Conservation (phyloP, 2,888 invertebrate species). For the Lepidocyrtoides sp. region DNA sequence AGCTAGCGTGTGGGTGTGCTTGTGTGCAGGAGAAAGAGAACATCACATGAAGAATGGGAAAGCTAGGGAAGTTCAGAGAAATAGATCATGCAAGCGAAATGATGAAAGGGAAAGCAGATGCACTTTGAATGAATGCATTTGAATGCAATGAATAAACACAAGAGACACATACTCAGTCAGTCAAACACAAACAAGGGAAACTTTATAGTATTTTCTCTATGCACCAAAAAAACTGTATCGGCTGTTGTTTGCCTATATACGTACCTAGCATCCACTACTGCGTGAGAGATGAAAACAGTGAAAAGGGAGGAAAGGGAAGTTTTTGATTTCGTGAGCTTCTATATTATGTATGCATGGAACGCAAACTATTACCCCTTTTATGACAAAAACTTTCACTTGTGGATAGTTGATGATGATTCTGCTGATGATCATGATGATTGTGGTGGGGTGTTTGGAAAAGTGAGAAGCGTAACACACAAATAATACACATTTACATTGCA, state of each 20-base stretch:
- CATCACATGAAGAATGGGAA: conserved; percentile 44
- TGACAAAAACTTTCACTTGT: conserved; percentile 68
- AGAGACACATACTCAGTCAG: conserved; percentile 6
- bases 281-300: background rate
- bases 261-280: too few species aligned
- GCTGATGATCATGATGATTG: too few species aligned
- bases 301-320: conserved; percentile 5
- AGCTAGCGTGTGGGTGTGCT: background rate
- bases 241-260: conserved; percentile 1
- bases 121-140: conserved; percentile 63
- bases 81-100: conserved; percentile 61
- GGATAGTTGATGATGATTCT: background rate
- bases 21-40: conserved; percentile 17
- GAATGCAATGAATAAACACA: conserved; percentile 69
- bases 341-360: conserved; percentile 53
- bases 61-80: conserved; percentile 17
- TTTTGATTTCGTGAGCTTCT: conserved; percentile 52
- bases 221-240: too few species aligned
- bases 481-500: background rate
- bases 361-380: conserved; percentile 20
- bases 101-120: conserved; percentile 59
- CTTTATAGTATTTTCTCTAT: conserved; percentile 15
- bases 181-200: conserved; percentile 31
- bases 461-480: conserved; percentile 4
- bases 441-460: background rate